Evolutionary conservation across 2,888 invertebrate genomes (phyloP).

Genomic region (Phania funesta): DNA sequence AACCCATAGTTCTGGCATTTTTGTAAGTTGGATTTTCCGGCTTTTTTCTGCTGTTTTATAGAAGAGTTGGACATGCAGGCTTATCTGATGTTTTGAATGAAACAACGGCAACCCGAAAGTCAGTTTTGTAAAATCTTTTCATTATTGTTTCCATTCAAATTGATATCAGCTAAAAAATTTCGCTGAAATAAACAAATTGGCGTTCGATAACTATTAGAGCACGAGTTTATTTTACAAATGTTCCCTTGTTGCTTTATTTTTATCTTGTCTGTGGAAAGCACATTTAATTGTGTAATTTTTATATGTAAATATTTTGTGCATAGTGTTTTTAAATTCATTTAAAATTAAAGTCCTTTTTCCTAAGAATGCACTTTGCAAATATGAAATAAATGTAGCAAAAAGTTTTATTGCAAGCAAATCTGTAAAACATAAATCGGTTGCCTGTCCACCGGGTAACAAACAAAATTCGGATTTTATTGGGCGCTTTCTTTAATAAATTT

Average conservation of each 20-base stretch:
- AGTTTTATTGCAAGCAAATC: no score
- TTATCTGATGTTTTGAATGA: constrained; percentile 28
- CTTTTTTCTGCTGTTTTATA: constrained; percentile 5
- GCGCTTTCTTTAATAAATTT: no score
- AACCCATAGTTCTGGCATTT: constrained; percentile 9
- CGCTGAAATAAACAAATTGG: constrained; percentile 21
- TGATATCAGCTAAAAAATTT: constrained; percentile 29
- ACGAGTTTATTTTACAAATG: constrained; percentile 1
- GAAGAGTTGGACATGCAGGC: constrained; percentile 18
- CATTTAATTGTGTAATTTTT: neutral
- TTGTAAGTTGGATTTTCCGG: constrained; percentile 37
- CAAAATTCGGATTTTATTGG: no score
- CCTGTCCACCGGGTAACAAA: no score
- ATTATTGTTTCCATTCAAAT: constrained; percentile 21
- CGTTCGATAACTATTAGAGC: constrained; percentile 2
- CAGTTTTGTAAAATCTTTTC: constrained; percentile 38
- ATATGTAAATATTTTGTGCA: neutral
- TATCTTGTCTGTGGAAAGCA: neutral
- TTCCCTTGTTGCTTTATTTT: neutral
- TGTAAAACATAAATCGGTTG: no score
- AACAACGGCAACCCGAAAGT: constrained; percentile 9
- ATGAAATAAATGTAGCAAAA: no score
- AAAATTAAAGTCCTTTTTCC: no score
- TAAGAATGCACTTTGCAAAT: no score
- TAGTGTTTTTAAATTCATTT: no score